phyloP scores from a whole-genome alignment of 2,113 vertebrate genomes.

The Neodon shergylaensis region DNA sequence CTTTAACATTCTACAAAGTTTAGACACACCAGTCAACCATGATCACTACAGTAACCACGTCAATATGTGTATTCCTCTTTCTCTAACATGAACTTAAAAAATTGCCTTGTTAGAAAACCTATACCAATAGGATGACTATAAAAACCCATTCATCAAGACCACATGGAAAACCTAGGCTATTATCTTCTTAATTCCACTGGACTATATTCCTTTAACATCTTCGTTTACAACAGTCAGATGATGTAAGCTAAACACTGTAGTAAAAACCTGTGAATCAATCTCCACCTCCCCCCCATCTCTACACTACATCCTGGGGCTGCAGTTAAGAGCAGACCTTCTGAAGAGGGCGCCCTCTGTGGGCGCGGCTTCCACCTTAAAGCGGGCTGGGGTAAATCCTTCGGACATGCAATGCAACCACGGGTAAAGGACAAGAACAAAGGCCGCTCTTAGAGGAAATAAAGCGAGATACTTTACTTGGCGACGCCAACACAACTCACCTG shows the following conservation, averaged over 20 bases:
- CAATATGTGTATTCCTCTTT: neutral
- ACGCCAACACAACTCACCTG: constrained; percentile 94
- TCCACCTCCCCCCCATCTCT: neutral
- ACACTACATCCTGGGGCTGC: constrained; percentile 42
- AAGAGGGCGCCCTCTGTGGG: constrained; percentile 13
- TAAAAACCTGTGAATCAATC: neutral
- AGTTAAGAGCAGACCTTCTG: constrained; percentile 58
- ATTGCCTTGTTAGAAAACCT: constrained; percentile 12
- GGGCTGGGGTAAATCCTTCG: constrained; percentile 67
- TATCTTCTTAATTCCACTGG: neutral
- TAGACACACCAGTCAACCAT: neutral
- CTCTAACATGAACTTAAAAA: neutral
- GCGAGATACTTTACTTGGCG: constrained; percentile 82
- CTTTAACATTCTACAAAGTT: neutral
- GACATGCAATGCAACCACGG: constrained; percentile 79
- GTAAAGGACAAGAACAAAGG: neutral
- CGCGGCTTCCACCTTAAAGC: constrained; percentile 29
- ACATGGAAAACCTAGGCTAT: constrained; percentile 9
- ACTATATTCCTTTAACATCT: neutral
- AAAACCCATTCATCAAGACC: constrained; percentile 37
- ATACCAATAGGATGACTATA: neutral
- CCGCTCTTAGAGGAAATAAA: constrained; percentile 80
- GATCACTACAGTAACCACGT: constrained; percentile 17
- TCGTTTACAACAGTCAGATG: neutral
- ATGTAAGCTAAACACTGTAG: neutral